Evolutionary conservation across 2,888 invertebrate genomes (phyloP).

Genomic region (Tetrapedia diversipes): DNA sequence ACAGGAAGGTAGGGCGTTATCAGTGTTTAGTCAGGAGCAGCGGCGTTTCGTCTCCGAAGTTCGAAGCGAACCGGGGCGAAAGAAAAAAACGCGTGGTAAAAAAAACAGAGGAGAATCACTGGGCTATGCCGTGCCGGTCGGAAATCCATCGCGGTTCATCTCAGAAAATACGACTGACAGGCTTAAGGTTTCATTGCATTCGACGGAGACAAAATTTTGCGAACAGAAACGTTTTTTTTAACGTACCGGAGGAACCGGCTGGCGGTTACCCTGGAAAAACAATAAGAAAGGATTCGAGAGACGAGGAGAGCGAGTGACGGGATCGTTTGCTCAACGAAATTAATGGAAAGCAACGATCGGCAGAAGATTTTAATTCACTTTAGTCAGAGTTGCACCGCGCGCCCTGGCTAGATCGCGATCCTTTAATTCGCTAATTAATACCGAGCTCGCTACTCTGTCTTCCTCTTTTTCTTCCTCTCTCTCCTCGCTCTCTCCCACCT

Average conservation of each 20-base stretch:
- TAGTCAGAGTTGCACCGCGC: constrained; percentile 40
- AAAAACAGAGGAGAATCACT: constrained; percentile 62
- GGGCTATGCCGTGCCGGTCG: too few relatives aligned
- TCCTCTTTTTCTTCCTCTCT: constrained; percentile 6
- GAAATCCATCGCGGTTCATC: background rate
- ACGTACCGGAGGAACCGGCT: constrained; percentile 13
- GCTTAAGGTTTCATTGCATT: too few relatives aligned
- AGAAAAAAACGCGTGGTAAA: constrained; percentile 57
- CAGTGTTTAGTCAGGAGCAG: constrained; percentile 82
- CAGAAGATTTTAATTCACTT: constrained; percentile 67
- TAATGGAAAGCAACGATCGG: constrained; percentile 68
- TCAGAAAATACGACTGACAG: background rate
- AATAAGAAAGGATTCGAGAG: constrained; percentile 40
- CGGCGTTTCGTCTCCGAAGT: constrained; percentile 70
- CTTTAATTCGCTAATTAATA: constrained; percentile 81
- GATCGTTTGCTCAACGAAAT: constrained; percentile 63
- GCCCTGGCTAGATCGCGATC: constrained; percentile 59
- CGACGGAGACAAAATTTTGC: background rate
- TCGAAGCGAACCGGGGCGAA: constrained; percentile 64
- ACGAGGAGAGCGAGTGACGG: constrained; percentile 22
- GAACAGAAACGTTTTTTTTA: background rate
- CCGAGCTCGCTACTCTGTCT: constrained; percentile 39
- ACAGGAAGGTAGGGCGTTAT: constrained; percentile 75
- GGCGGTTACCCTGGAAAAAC: constrained; percentile 32
- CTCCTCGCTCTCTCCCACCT: background rate